Evolutionary conservation across 2,797 vertebrate genomes (phyloP).

Genomic region (Acropternis orthonyx): DNA sequence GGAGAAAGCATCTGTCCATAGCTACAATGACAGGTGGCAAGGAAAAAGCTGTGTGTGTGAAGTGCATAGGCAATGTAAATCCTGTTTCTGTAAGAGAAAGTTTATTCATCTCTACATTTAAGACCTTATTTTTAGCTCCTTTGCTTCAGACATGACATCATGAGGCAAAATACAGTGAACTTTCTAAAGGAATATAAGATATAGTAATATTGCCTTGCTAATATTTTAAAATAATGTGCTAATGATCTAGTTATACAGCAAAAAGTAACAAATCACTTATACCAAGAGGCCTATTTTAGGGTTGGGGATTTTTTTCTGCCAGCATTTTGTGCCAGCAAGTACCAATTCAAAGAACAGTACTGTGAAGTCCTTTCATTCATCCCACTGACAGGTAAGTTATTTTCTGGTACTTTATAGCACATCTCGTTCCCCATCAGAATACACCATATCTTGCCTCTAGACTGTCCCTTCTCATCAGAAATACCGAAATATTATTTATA

Average conservation of each 20-base stretch:
- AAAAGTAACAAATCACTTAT: not conserved
- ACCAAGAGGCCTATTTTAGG: not conserved
- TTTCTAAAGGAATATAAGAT: not conserved
- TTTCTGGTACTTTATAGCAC: not conserved
- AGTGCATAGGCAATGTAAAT: not conserved
- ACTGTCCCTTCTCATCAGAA: constrained; percentile 17
- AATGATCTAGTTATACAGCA: not conserved
- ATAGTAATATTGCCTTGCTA: not conserved
- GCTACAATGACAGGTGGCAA: constrained; percentile 35
- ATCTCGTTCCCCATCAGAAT: not conserved
- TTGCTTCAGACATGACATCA: not conserved
- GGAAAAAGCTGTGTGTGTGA: not conserved
- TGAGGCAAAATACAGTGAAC: not conserved
- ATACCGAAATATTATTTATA: constrained; percentile 1
- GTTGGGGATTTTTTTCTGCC: not conserved
- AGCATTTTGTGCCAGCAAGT: not conserved
- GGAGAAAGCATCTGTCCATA: constrained; percentile 25
- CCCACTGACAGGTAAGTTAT: constrained; percentile 4
- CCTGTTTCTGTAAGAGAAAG: not conserved
- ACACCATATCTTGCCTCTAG: not conserved
- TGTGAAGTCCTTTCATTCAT: not conserved
- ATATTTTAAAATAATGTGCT: not conserved
- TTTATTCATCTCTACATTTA: not conserved
- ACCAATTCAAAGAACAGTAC: not conserved
- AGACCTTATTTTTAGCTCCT: not conserved